phyloP scores from a whole-genome alignment of 2,888 invertebrate genomes.

The Stictocephala bisonia region DNA sequence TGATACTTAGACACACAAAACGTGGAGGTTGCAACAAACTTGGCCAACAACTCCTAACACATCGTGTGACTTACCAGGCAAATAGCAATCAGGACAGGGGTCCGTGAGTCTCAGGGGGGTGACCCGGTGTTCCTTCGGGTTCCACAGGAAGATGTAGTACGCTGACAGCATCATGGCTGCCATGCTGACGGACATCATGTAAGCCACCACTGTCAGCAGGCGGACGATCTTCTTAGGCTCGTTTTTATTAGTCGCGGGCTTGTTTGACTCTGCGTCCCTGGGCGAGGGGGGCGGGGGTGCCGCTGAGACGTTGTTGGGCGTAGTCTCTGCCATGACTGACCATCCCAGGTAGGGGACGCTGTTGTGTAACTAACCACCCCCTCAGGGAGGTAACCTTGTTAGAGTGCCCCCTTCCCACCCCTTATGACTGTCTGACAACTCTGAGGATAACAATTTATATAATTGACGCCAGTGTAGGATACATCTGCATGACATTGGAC shows the following conservation, averaged over 20 bases:
- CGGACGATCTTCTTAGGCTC: constrained; percentile 46
- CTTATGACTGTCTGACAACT: too few species aligned
- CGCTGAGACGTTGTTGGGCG: constrained; percentile 22
- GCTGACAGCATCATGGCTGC: constrained; percentile 68
- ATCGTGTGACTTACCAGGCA: not conserved
- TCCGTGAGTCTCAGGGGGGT: constrained; percentile 12
- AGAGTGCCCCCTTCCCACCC: not conserved
- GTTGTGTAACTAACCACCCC: not conserved
- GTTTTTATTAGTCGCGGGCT: constrained; percentile 8
- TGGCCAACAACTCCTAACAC: too few species aligned
- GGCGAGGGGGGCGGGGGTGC: not conserved
- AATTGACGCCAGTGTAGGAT: too few species aligned
- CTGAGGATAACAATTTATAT: not conserved
- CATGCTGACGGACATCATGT: constrained; percentile 68
- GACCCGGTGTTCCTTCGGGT: constrained; percentile 62
- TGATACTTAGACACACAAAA: too few species aligned
- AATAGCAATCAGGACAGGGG: constrained; percentile 36
- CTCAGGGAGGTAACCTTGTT: not conserved
- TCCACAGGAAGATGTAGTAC: constrained; percentile 68
- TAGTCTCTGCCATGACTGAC: constrained; percentile 16
- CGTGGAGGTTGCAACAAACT: too few species aligned
- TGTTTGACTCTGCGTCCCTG: constrained; percentile 22
- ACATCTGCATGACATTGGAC: too few species aligned
- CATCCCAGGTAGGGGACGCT: not conserved
- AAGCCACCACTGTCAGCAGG: constrained; percentile 65